Conservation (phyloP, 2,113 vertebrate genomes). For the Callithrix jacchus region DNA sequence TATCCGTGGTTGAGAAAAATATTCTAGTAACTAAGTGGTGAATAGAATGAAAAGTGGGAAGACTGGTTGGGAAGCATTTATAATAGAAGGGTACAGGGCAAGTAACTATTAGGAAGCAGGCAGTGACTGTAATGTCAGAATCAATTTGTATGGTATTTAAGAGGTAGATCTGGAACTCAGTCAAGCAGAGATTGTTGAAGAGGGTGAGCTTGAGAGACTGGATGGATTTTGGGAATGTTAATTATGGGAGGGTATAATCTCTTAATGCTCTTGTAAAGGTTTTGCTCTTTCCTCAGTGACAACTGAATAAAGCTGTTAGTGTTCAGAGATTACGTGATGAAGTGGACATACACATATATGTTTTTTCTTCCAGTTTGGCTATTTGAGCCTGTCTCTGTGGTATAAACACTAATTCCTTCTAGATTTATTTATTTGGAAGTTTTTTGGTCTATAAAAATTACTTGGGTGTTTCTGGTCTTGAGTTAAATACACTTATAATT, state of each 20-base stretch:
- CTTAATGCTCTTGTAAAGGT: not conserved
- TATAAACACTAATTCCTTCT: constrained; percentile 37
- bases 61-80: not conserved
- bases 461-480: constrained; percentile 52
- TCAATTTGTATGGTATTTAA: not conserved
- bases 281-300: not conserved
- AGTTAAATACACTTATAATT: constrained; percentile 34
- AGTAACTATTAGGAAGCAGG: not conserved
- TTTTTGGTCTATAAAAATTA: constrained; percentile 11
- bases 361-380: not conserved
- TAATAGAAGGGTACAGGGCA: not conserved
- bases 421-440: constrained; percentile 49
- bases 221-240: not conserved
- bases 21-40: not conserved
- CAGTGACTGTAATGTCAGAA: not conserved
- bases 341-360: not conserved
- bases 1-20: not conserved
- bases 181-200: not conserved
- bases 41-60: not conserved
- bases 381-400: constrained; percentile 17
- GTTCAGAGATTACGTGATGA: not conserved
- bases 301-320: not conserved
- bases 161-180: not conserved
- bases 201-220: not conserved
- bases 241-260: not conserved